A percentile compares a stretch with the other conserved stretches of the same genome.
phyloP scores from a whole-genome alignment of 2,888 invertebrate species.

The Emmelina monodactyla region DNA sequence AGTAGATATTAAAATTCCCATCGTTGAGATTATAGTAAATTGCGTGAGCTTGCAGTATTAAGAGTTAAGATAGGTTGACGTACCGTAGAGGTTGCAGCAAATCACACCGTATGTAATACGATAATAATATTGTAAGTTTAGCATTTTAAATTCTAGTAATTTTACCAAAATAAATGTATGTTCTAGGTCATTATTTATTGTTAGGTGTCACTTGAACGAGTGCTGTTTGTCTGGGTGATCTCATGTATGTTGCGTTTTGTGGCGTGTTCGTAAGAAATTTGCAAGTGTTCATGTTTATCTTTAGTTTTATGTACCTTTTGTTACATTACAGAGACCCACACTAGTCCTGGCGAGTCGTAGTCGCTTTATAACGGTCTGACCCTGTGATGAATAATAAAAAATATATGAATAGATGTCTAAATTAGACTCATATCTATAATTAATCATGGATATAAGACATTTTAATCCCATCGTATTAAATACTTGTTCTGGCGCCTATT shows the following conservation, averaged over 20 bases:
- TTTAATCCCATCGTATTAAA: no score
- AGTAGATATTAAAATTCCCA: constrained; percentile 49
- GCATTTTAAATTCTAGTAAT: constrained; percentile 50
- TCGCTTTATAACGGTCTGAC: constrained; percentile 20
- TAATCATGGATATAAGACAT: no score
- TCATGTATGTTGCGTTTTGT: constrained; percentile 42
- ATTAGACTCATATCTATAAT: no score
- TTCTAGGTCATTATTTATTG: constrained; percentile 61
- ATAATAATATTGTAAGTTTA: constrained; percentile 23
- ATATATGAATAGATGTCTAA: no score
- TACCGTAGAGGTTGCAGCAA: constrained; percentile 32
- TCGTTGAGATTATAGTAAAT: constrained; percentile 52
- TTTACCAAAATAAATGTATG: constrained; percentile 56
- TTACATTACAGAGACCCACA: constrained; percentile 49
- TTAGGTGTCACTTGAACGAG: constrained; percentile 37
- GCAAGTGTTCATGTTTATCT: constrained; percentile 38
- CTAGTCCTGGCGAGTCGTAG: constrained; percentile 50
- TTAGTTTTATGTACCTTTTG: constrained; percentile 35
- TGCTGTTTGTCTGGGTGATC: constrained; percentile 53
- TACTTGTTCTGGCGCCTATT: no score
- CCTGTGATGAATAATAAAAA: background rate
- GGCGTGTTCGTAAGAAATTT: constrained; percentile 26
- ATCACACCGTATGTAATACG: constrained; percentile 31
- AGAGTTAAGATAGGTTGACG: constrained; percentile 28
- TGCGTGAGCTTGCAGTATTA: constrained; percentile 51